phyloP scores from a whole-genome alignment of 2,888 invertebrate genomes.

The Smittia aterrima region DNA sequence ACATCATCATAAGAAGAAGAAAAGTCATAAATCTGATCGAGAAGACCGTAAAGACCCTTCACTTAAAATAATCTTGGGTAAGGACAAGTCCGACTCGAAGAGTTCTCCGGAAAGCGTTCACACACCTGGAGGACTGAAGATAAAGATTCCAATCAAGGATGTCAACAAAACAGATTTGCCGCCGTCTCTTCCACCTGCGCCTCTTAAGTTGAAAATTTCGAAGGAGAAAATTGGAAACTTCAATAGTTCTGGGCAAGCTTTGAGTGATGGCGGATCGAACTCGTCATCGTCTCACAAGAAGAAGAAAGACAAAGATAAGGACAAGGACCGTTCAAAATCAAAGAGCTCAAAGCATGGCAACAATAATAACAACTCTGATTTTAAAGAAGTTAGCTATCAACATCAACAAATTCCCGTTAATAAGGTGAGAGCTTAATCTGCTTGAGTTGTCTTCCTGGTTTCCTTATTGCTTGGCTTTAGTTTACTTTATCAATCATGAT shows the following conservation, averaged over 20 bases:
- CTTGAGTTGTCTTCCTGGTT: not conserved
- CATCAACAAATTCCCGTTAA: not conserved
- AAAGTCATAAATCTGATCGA: slow-evolving; percentile 70
- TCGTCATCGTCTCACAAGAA: slow-evolving; percentile 13
- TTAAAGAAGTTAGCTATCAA: not conserved
- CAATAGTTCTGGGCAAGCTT: slow-evolving; percentile 43
- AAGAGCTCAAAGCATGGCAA: slow-evolving; percentile 28
- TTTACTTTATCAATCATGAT: not conserved
- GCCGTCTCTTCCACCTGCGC: slow-evolving; percentile 46
- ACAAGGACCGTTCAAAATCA: slow-evolving; percentile 5
- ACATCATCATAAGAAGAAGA: slow-evolving; percentile 73
- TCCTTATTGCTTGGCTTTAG: not conserved
- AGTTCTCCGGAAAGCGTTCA: slow-evolving; percentile 45
- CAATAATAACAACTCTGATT: slow-evolving; percentile 5
- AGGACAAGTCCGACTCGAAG: slow-evolving; percentile 54
- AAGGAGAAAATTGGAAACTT: slow-evolving; percentile 67
- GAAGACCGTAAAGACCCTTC: slow-evolving; percentile 47
- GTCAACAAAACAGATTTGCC: not conserved
- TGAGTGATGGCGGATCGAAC: not conserved
- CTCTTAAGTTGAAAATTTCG: slow-evolving; percentile 74
- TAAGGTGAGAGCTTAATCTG: not conserved
- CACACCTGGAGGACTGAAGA: slow-evolving; percentile 63
- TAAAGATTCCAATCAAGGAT: slow-evolving; percentile 62
- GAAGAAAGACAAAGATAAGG: slow-evolving; percentile 20
- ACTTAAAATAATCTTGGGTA: slow-evolving; percentile 59